Base-by-base conservation (phyloP, 2,888 invertebrate genomes). In the Chloromyia formosa region DNA sequence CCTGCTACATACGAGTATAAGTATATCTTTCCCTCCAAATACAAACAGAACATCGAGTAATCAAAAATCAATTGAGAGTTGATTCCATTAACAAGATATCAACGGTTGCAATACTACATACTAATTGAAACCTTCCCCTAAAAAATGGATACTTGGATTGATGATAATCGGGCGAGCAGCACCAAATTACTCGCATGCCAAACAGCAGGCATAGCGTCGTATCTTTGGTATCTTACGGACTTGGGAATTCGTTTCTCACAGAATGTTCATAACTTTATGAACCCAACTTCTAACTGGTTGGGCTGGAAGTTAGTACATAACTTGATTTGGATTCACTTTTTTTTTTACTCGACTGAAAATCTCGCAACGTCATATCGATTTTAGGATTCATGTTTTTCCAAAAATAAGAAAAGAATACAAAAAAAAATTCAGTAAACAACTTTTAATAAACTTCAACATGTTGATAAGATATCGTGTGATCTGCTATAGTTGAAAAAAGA, bases 391-490 rank as follows among this genome's bases (percentile, higher is more conserved):
- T 49, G 66, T 18, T 12, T 66, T 66, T 66, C 20, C 35, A 4
- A 5, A n/a, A 49, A 3, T 69, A n/a, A n/a, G n/a, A n/a, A 54
- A 54, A 16, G 27, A 3, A 66, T 23, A 68, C 22, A 58, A 20
- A 18, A 58, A 62, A 62, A 20, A 42, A 20, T 73, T 73, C 60
- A 45, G 73, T 73, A 73, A 73, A 73, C 73, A 73, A 73, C 61
- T 73, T 73, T 73, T 73, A 73, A 73, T 73, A 73, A 73, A 73
- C 73, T 73, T 73, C 61, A 61, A 73, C 73, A 73, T 58, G 73
- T 45, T 20, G 71, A 71, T 71, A 71, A 71, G 71, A 71, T 71
- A 71, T 71, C 56, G 40, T 35, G 56, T 22, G 62, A 45, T 66
- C 45, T 45, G 18, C 22, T 66, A 45, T 22, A 22, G 35, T 40